Percentiles rank a stretch among this genome's conserved stretches.
These are phyloP conservation scores for Poecilia picta DNA, from an alignment of 2,797 vertebrate species.

Conservation along the genomic window DNA sequence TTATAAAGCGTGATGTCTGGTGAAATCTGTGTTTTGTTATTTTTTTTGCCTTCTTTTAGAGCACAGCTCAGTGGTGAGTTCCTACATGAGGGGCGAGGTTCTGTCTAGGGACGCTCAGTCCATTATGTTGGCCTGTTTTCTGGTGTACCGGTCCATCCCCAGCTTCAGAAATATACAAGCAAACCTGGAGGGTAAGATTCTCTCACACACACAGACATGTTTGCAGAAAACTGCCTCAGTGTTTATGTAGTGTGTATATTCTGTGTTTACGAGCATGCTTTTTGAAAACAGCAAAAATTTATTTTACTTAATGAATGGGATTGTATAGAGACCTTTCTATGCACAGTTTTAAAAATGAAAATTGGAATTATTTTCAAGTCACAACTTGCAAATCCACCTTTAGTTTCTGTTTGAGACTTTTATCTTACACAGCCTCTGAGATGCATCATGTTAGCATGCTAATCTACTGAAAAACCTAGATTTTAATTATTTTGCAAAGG, in stretches of 20 bases:
- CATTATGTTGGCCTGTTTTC: slow-evolving; percentile 89
- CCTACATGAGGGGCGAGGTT: slow-evolving; percentile 86
- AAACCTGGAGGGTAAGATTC: slow-evolving; percentile 72
- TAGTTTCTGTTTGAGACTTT: not conserved
- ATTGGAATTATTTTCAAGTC: not conserved
- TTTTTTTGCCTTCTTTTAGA: slow-evolving; percentile 68
- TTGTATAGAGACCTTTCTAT: not conserved
- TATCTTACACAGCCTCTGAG: not conserved
- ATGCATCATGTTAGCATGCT: not conserved
- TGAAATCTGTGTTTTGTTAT: slow-evolving; percentile 1
- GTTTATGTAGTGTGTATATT: no score
- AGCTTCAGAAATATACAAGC: slow-evolving; percentile 79
- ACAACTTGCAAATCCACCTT: not conserved
- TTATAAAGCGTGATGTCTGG: not conserved
- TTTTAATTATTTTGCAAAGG: not conserved
- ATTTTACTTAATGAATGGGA: not conserved
- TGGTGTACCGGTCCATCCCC: slow-evolving; percentile 92
- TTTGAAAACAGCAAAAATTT: no score
- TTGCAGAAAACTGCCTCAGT: not conserved
- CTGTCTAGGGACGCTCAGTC: slow-evolving; percentile 74
- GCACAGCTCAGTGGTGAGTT: slow-evolving; percentile 81
- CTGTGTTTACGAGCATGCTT: no score
- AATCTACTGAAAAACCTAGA: not conserved
- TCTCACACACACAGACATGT: not conserved
- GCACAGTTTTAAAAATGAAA: not conserved